Evolutionary conservation across 2,888 invertebrate species (phyloP).

Genomic region (Seira sanloemensis): DNA sequence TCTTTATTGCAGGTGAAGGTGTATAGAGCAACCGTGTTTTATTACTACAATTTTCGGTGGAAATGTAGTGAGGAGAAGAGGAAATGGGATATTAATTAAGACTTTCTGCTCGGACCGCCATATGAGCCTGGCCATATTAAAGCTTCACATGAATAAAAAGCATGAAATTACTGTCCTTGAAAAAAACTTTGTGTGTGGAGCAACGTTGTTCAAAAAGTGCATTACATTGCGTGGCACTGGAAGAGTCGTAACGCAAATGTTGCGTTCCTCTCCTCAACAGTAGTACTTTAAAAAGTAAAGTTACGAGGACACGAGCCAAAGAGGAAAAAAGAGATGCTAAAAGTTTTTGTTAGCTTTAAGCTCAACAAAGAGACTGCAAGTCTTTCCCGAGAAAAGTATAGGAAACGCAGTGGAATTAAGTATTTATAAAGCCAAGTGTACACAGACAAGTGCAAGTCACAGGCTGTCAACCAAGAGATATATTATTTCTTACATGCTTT

Average conservation of each 20-base stretch:
- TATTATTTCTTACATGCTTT: constrained; percentile 47
- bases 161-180: constrained; percentile 55
- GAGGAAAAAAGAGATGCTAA: constrained; percentile 21
- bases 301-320: constrained; percentile 48
- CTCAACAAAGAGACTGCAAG: neutral
- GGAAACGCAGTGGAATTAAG: constrained; percentile 10
- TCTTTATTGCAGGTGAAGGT: neutral
- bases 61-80: constrained; percentile 10
- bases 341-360: constrained; percentile 11
- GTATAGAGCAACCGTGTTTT: neutral
- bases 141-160: constrained; percentile 16
- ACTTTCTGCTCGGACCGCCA: neutral
- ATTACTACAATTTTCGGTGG: neutral
- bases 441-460: constrained; percentile 29
- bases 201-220: constrained; percentile 27
- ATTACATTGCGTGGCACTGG: constrained; percentile 23
- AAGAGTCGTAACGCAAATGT: constrained; percentile 47
- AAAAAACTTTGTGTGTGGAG: constrained; percentile 35
- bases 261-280: constrained; percentile 22
- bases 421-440: constrained; percentile 14
- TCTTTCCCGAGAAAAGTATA: neutral
- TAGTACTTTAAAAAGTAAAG: constrained; percentile 12
- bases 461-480: constrained; percentile 39
- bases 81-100: constrained; percentile 58
- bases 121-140: neutral